Percentiles rank a stretch among this genome's conserved stretches.
These are phyloP conservation scores for Papilio aristodemus DNA, from an alignment of 1,140 invertebrate species.

Conservation along the genomic window DNA sequence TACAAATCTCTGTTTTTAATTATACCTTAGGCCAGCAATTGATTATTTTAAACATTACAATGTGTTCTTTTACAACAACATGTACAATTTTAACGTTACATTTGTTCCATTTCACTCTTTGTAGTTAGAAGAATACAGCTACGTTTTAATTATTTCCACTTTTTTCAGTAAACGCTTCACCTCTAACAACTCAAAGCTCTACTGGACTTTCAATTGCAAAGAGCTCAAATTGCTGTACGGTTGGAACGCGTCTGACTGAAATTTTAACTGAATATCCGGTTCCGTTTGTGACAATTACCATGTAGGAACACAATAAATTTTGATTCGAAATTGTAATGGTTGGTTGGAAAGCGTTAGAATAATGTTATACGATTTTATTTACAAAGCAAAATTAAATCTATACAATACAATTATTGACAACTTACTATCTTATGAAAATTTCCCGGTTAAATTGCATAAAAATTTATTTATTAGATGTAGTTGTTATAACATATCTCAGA, in stretches of 20 bases:
- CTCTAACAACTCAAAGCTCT: constrained; percentile 14
- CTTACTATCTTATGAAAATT: too few relatives aligned
- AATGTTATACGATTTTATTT: too few relatives aligned
- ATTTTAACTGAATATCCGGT: background rate
- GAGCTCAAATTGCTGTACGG: background rate
- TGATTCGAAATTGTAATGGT: background rate
- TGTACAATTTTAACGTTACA: background rate
- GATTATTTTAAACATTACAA: background rate
- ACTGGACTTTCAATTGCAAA: constrained; percentile 7
- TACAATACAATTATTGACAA: too few relatives aligned
- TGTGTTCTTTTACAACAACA: background rate
- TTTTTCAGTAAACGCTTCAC: background rate
- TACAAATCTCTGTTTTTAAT: too few relatives aligned
- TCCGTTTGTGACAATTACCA: constrained; percentile 12
- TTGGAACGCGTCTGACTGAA: background rate
- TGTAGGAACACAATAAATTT: background rate
- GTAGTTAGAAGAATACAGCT: background rate
- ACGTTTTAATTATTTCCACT: background rate
- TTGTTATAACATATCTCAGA: too few relatives aligned
- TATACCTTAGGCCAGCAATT: too few relatives aligned
- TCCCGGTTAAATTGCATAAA: too few relatives aligned
- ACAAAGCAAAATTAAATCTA: too few relatives aligned
- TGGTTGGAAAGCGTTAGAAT: background rate
- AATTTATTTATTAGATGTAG: too few relatives aligned
- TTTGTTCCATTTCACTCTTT: background rate